Conservation (phyloP, 64 coral and sea anemone genomes). For the Pocillopora verrucosa region DNA sequence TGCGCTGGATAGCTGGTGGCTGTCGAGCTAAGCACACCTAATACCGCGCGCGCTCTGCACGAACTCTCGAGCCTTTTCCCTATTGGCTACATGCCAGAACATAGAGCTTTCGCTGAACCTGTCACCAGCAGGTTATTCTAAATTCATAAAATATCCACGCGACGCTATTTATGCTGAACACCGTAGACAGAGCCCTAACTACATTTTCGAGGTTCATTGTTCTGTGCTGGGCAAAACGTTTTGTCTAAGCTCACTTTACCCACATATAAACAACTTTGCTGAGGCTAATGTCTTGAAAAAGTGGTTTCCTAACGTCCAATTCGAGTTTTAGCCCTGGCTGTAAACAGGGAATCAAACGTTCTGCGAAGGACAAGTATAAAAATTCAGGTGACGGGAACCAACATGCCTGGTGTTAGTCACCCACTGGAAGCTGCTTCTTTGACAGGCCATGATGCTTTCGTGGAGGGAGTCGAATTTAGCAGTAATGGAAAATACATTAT, state of each 20-base stretch:
- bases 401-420: constrained; percentile 77
- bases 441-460: constrained; percentile 79
- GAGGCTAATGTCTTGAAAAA: not conserved
- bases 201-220: not conserved
- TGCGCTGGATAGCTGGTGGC: constrained; percentile 14
- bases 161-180: not conserved
- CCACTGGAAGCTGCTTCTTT: constrained; percentile 81
- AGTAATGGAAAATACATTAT: constrained; percentile 97
- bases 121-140: constrained; percentile 10
- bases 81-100: constrained; percentile 16
- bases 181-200: not conserved
- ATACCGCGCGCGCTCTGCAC: not conserved
- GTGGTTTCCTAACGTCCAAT: not conserved
- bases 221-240: not conserved
- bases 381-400: constrained; percentile 47
- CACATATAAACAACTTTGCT: not conserved
- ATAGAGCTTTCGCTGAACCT: constrained; percentile 21
- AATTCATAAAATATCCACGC: constrained; percentile 22
- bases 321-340: constrained; percentile 20
- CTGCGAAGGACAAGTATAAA: constrained; percentile 40
- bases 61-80: not conserved
- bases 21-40: not conserved
- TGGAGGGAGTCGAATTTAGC: constrained; percentile 95
- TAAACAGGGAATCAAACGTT: constrained; percentile 15
- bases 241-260: not conserved